Evolutionary conservation across 2,888 invertebrate species (phyloP), one percentile per base, ranked within the genome.

Genomic region (Graphium colonna): DNA sequence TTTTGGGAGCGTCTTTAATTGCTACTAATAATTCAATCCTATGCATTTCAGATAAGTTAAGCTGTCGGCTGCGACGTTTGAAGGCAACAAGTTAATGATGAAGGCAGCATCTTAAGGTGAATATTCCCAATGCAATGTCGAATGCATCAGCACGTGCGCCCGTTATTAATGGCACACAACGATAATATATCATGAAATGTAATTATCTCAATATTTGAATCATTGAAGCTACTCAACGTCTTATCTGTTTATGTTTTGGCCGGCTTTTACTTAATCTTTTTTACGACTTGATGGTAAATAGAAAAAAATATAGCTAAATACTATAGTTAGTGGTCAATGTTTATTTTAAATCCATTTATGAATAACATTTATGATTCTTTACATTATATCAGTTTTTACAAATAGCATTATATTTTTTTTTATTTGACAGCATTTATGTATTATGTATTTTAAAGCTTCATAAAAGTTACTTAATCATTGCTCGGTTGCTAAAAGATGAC

Each of bases 21-120:
- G 81, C 72, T 78, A 78, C 79, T 85, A 84, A 82, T 87, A 83
- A 85, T 81, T 81, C 82, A 82, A 78, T 82, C 75, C 73, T 74
- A 82, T 80, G 77, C 73, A 69, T 78, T 75, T 69, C 68, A 71
- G 84, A 84, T 83, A 84, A 81, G 74, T 36, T 36, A 36, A 36
- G 36, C 12, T 13, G 36, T 13, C 36, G 36, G 71, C 65, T 67
- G 66, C 67, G 69, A 65, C 65, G 73, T 79, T 74, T 74, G 78
- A 76, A 76, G 70, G 73, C 70, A 75, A 82, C 69, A 75, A 74
- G 73, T 83, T 82, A 78, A 85, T 84, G n/a, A n/a, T n/a, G n/a
- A n/a, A n/a, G n/a, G n/a, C n/a, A 80, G 79, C 68, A 69, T 72
- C 68, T 73, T 73, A 70, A 67, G 61, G 64, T 61, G 67, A 71